Base-by-base conservation (phyloP, 1,140 invertebrate genomes). In the Eupristina koningsbergeri region DNA sequence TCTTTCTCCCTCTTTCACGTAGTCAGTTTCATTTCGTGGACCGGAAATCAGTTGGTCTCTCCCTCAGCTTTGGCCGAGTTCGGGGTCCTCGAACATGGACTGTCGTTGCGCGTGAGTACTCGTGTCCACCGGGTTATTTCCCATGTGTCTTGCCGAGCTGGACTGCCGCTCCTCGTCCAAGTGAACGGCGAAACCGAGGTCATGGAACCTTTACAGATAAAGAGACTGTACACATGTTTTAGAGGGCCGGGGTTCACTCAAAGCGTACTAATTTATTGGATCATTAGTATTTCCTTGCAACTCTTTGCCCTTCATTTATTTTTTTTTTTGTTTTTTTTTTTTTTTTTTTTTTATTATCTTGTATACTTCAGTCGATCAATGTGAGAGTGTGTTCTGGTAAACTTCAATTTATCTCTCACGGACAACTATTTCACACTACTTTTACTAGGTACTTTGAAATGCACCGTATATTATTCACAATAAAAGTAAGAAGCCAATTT, bases 31-130 rank as follows among this genome's bases (percentile, higher is more conserved):
- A 2, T 15, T 15, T 63, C 64, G 69, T 31, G n/a, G 73, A 63
- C 36, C 81, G 81, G 63, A 83, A 83, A 83, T 83, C 81, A 83
- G 81, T 77, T 50, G 45, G 45, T n/a, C 15, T 26, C 61, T 7
- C 63, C 74, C 53, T 39, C 11, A 36, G 5, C 67, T 71, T 71
- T 71, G 76, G 31, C 31, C 61, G 19, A 19, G 45, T 15, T 17
- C 64, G 3, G 61, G 41, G 31, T 3, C 76, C 17, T 13, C 58
- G 76, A 78, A 26, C 58, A 41, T 36, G 58, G 36, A 39, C 17
- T 17, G 45, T n/a, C n/a, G 31, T 36, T 76, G 47, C 80, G 69
- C 71, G 67, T 34, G 53, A 63, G 50, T 13, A n/a, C 67, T 71
- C 7, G 36, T 63, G 34, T 58, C 76, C 69, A 41, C 34, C 9